Percentiles rank a stretch among this genome's conserved stretches.
Evolutionary conservation across 2,797 vertebrate species (phyloP).

Genomic region (Argentina silus): DNA sequence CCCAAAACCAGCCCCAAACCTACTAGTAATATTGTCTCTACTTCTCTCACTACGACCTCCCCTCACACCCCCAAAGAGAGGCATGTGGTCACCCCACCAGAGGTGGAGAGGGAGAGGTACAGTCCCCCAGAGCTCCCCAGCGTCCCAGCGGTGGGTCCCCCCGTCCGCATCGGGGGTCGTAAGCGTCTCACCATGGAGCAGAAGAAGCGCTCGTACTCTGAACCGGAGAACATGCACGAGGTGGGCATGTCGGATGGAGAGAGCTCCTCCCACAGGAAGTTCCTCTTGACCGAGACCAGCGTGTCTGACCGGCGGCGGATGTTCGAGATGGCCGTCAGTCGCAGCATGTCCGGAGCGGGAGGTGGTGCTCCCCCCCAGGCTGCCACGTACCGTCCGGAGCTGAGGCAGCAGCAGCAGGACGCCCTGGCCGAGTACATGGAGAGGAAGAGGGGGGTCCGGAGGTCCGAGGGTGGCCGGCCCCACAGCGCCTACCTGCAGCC

Average conservation of each 20-base stretch:
- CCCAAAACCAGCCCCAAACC: constrained; percentile 80
- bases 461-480: constrained; percentile 61
- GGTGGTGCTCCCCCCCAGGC: constrained; percentile 36
- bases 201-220: constrained; percentile 93
- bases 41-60: constrained; percentile 48
- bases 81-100: constrained; percentile 77
- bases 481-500: constrained; percentile 76
- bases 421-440: constrained; percentile 89
- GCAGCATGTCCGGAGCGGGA: constrained; percentile 29
- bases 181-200: constrained; percentile 86
- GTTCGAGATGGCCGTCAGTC: constrained; percentile 83
- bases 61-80: constrained; percentile 88
- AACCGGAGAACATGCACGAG: constrained; percentile 94
- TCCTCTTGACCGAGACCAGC: constrained; percentile 72
- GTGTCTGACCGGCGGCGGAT: constrained; percentile 89
- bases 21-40: fast-evolving
- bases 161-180: constrained; percentile 84
- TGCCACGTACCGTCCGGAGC: constrained; percentile 77
- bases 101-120: constrained; percentile 41
- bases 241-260: constrained; percentile 83
- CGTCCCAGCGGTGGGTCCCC: constrained; percentile 65
- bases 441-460: constrained; percentile 83
- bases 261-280: constrained; percentile 53
- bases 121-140: constrained; percentile 67
- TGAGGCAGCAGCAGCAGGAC: constrained; percentile 90